phyloP scores from a whole-genome alignment of 2,113 vertebrate genomes.

The Paralichthys olivaceus region DNA sequence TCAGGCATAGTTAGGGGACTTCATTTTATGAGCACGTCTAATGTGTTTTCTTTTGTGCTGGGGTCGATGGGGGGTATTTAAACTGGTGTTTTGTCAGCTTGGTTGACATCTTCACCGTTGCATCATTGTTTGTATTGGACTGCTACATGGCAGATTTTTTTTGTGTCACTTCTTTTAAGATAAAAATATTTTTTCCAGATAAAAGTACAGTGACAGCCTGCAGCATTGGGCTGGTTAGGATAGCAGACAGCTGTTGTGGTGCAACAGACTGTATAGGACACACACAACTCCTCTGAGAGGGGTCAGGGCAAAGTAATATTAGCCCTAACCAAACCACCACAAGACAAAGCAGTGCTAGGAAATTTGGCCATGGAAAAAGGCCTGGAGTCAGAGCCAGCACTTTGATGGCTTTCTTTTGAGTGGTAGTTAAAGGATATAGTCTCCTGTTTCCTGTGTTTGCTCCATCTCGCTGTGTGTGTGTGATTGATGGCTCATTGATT shows the following conservation, averaged over 20 bases:
- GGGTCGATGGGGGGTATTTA: too few species aligned
- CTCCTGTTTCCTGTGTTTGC: conserved; percentile 74
- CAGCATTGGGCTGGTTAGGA: conserved; percentile 46
- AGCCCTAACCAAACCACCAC: conserved; percentile 63
- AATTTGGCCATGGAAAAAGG: conserved; percentile 67
- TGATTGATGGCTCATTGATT: conserved; percentile 76
- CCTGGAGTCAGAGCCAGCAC: conserved; percentile 60
- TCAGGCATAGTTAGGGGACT: too few species aligned
- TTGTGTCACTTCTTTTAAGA: too few species aligned
- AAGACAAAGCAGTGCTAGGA: conserved; percentile 54
- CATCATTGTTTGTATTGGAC: too few species aligned
- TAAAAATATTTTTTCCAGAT: neutral
- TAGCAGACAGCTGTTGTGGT: conserved; percentile 34
- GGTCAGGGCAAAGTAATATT: conserved; percentile 56
- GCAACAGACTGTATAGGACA: conserved; percentile 23
- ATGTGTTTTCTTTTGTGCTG: too few species aligned
- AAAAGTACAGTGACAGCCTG: conserved; percentile 21
- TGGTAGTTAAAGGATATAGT: conserved; percentile 73
- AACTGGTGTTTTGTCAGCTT: too few species aligned
- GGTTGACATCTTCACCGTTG: too few species aligned
- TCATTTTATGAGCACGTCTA: too few species aligned
- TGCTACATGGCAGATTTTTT: too few species aligned
- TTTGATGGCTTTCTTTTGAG: conserved; percentile 76
- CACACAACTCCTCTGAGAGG: conserved; percentile 44
- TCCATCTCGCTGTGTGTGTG: conserved; percentile 52